A percentile compares a stretch with the other conserved stretches of the same genome.
These are phyloP conservation scores for Diplolepis rosae DNA, from an alignment of 2,888 invertebrate species.

Conservation along the genomic window DNA sequence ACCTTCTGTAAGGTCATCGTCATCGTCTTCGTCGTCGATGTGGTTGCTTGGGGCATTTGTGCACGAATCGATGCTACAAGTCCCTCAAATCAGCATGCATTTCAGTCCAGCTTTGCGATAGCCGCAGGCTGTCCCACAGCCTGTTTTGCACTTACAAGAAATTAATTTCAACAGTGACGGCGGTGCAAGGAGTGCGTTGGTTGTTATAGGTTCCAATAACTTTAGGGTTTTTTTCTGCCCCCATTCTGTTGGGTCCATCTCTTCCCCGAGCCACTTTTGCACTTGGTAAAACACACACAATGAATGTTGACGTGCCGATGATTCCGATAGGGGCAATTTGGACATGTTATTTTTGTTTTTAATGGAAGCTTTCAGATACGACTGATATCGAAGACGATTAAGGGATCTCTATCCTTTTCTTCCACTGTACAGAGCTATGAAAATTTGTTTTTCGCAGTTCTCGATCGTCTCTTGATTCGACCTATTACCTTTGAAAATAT, in stretches of 20 bases:
- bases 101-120: too few relatives aligned
- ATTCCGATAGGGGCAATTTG: conserved; percentile 3
- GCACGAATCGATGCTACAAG: too few relatives aligned
- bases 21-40: too few relatives aligned
- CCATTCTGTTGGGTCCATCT: conserved; percentile 11
- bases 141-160: neutral
- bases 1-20: too few relatives aligned
- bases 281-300: conserved; percentile 19
- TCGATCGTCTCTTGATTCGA: too few relatives aligned
- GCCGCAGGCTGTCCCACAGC: too few relatives aligned
- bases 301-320: conserved; percentile 2
- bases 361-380: neutral
- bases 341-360: conserved; percentile 1
- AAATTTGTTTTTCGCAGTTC: neutral
- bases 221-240: neutral
- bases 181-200: neutral
- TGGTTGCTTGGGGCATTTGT: too few relatives aligned
- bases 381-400: neutral
- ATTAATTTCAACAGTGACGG: neutral
- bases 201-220: neutral
- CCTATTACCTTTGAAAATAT: too few relatives aligned
- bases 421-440: neutral
- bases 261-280: conserved; percentile 29
- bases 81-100: too few relatives aligned
- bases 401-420: neutral